These are phyloP conservation scores for Drosophila murphyi DNA, from an alignment of 1,140 invertebrate genomes.

Conservation along the genomic window DNA sequence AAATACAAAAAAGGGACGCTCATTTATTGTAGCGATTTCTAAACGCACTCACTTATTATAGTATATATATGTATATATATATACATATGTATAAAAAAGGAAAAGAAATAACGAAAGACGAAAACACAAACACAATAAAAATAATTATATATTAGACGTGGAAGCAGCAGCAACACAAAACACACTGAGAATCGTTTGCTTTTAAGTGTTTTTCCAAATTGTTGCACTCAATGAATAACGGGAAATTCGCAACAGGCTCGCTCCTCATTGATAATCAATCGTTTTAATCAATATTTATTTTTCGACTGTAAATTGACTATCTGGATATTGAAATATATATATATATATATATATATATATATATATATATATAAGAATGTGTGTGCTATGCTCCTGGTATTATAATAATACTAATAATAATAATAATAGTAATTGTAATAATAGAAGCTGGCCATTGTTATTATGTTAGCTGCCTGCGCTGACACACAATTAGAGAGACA, in stretches of 20 bases:
- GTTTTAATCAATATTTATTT: background rate
- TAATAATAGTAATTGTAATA: no score
- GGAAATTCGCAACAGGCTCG: background rate
- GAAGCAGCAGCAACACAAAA: background rate
- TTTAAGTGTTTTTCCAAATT: no score
- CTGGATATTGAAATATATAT: no score
- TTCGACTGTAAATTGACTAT: no score
- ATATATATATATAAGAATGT: no score
- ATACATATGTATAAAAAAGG: no score
- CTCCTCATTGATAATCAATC: background rate
- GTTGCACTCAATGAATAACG: no score
- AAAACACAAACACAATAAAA: background rate
- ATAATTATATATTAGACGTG: conserved; percentile 1
- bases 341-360: no score
- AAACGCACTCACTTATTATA: background rate
- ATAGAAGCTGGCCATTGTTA: background rate
- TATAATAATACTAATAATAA: background rate
- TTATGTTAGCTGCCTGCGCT: background rate
- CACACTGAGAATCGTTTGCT: no score
- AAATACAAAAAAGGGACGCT: conserved; percentile 2
- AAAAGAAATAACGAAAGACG: no score
- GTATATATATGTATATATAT: background rate
- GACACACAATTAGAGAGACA: background rate
- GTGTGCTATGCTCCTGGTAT: background rate
- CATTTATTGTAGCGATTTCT: conserved; percentile 16